Conservation (phyloP, 2,888 invertebrate species). For the Blera fallax region DNA sequence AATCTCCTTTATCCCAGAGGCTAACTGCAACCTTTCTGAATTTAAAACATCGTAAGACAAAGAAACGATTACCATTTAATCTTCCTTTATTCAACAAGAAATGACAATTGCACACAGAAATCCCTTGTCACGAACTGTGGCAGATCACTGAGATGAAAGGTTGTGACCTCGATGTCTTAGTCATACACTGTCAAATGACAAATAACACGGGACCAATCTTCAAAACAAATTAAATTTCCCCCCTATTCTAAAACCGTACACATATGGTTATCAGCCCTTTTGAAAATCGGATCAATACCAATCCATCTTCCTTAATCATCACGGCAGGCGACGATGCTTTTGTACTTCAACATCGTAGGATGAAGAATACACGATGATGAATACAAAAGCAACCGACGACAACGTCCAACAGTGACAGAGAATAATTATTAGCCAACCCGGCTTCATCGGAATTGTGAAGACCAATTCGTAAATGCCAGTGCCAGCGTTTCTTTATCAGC, state of each 20-base stretch:
- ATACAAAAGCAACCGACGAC: not conserved
- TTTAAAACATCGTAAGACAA: not conserved
- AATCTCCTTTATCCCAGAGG: not conserved
- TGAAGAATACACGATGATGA: not conserved
- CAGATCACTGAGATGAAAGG: not conserved
- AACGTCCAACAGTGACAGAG: not conserved
- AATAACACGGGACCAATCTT: not conserved
- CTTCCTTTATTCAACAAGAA: not conserved
- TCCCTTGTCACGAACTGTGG: not conserved
- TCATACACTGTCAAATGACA: not conserved
- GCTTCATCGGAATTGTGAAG: not conserved
- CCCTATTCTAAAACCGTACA: not conserved
- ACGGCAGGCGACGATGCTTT: not conserved
- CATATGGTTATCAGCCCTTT: not conserved
- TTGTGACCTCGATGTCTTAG: not conserved
- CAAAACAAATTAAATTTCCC: not conserved
- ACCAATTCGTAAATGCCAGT: not conserved
- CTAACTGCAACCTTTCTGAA: not conserved
- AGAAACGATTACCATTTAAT: not conserved
- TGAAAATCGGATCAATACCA: not conserved
- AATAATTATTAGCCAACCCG: slow-evolving; percentile 6
- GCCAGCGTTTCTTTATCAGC: not conserved
- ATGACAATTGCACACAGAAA: not conserved
- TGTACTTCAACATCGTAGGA: not conserved
- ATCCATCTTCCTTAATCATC: not conserved